Conservation (phyloP, 2,888 invertebrate genomes). For the Cryptus armator region DNA sequence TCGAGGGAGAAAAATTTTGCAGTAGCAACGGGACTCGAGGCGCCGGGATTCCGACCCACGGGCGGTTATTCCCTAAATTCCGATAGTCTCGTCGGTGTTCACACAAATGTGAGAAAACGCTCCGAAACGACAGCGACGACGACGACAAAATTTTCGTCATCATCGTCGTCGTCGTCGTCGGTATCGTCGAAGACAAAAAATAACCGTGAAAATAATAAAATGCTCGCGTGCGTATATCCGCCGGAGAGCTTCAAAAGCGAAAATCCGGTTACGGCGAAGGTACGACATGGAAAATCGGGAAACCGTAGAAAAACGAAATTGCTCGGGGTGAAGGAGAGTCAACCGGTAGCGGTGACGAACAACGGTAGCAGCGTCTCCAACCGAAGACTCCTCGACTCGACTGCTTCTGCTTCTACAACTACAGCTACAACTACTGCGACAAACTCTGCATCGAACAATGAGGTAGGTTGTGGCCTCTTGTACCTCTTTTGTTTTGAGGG, state of each 20-base stretch:
- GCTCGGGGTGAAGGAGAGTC: constrained; percentile 76
- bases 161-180: constrained; percentile 49
- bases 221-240: constrained; percentile 84
- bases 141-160: constrained; percentile 41
- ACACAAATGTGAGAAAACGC: constrained; percentile 62
- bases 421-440: constrained; percentile 31
- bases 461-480: constrained; percentile 74
- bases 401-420: constrained; percentile 8
- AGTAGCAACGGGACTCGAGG: constrained; percentile 69
- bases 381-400: constrained; percentile 63
- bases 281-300: constrained; percentile 79
- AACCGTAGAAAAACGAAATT: constrained; percentile 78
- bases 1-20: constrained; percentile 50
- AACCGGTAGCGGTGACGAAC: constrained; percentile 25
- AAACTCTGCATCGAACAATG: constrained; percentile 69
- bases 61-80: constrained; percentile 41
- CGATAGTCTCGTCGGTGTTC: constrained; percentile 44
- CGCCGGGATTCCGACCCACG: constrained; percentile 59
- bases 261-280: constrained; percentile 74
- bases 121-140: constrained; percentile 22
- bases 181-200: constrained; percentile 23
- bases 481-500: constrained; percentile 33
- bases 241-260: constrained; percentile 82
- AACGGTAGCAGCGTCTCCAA: constrained; percentile 27
- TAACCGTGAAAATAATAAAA: constrained; percentile 62